These are phyloP conservation scores for Neuroscelio doddi DNA, from an alignment of 2,888 invertebrate species.

Conservation along the genomic window DNA sequence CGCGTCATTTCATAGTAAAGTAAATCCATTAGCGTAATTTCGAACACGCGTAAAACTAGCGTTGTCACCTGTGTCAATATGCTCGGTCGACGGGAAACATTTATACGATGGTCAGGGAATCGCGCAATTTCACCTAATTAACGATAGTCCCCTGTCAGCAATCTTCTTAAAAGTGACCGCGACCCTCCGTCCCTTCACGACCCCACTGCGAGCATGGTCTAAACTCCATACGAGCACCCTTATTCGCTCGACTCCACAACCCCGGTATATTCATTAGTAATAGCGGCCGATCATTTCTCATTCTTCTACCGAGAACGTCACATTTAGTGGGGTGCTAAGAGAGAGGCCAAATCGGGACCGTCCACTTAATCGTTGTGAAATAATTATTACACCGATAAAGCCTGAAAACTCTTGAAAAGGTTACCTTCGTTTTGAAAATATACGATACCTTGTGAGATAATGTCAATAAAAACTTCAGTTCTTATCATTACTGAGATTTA, in stretches of 20 bases:
- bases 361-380: too few species aligned
- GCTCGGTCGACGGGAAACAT: neutral
- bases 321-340: too few species aligned
- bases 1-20: too few species aligned
- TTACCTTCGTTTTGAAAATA: too few species aligned
- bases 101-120: slow-evolving; percentile 41
- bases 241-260: slow-evolving; percentile 43
- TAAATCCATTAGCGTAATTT: neutral
- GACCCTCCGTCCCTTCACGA: slow-evolving; percentile 51
- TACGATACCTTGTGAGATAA: too few species aligned
- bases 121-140: slow-evolving; percentile 61
- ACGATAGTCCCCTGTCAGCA: slow-evolving; percentile 55
- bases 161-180: slow-evolving; percentile 61
- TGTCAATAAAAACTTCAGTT: too few species aligned
- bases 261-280: slow-evolving; percentile 66
- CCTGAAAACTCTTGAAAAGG: too few species aligned
- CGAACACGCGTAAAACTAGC: slow-evolving; percentile 3
- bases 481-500: too few species aligned
- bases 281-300: slow-evolving; percentile 67
- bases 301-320: too few species aligned
- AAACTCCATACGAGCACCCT: slow-evolving; percentile 53
- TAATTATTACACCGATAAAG: too few species aligned
- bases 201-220: slow-evolving; percentile 38
- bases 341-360: too few species aligned
- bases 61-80: slow-evolving; percentile 1